Base-by-base conservation (phyloP, 2,797 vertebrate genomes). In the Buceros bicornis region DNA sequence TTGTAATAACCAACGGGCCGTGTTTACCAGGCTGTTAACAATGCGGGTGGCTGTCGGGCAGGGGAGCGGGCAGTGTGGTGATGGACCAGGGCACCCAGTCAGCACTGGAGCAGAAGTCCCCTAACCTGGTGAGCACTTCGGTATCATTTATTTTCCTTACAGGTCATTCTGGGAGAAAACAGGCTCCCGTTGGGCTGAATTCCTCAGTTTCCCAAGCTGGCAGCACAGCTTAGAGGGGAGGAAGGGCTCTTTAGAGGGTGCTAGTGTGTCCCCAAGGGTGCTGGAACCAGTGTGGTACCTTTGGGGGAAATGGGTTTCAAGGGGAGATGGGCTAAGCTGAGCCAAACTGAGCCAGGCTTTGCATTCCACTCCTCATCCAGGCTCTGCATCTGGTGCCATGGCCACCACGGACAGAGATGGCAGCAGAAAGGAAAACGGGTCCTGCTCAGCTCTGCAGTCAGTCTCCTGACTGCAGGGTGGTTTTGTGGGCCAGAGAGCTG, bases 11-110 rank as follows among this genome's bases (percentile, higher is more conserved):
- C 91, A 90, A 62, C 4, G 70, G 92, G 80, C 91, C 90, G 48
- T 97, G 94, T 97, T 98, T 97, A 97, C 96, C 85, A 87, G 96
- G 91, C 96, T 94, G 82, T 95, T 97, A 78, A 62, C 96, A 91
- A 67, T 6, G 13, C 10, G 60, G 78, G 94, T 82, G 65, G 67
- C 85, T 82, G 82, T 87, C 8, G 47, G 87, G 82, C 74, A 61
- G 84, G 66, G 73, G 28, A 87, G 45, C 5, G 53, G 93, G 87
- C 57, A 56, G 35, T 0, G 1, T 22, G 74, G 62, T 37, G 57
- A 71, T 50, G 82, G 82, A 74, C 35, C 14, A n/a, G 74, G 48
- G 74, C 79, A 84, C 5, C 80, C 62, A 76, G 16, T 25, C 21
- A n/a, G 40, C 17, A 16, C 88, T 50, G 33, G 47, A 69, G 17